phyloP scores from a whole-genome alignment of 2,888 invertebrate genomes.

The Amiota communis region DNA sequence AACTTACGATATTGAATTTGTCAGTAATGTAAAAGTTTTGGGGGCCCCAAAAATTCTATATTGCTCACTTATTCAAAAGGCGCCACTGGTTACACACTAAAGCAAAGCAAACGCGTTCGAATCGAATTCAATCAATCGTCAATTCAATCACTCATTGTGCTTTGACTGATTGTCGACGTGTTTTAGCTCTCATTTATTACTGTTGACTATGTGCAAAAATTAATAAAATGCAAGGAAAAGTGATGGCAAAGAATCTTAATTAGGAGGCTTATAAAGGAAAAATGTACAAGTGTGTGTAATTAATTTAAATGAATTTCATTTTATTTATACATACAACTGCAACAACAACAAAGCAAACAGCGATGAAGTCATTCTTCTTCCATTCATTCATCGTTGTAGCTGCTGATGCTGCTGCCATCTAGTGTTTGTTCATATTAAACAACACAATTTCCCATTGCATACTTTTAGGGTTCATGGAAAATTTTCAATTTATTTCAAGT shows the following conservation, averaged over 20 bases:
- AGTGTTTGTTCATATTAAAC: conserved; percentile 2
- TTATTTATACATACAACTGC: no score
- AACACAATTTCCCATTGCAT: conserved; percentile 28
- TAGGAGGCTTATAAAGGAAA: not conserved
- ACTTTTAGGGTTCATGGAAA: conserved; percentile 37
- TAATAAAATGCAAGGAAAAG: conserved; percentile 36
- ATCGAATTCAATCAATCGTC: conserved; percentile 11
- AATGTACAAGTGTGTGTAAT: not conserved
- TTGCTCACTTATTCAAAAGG: no score
- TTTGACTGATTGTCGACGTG: conserved; percentile 7
- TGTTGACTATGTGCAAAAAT: conserved; percentile 2
- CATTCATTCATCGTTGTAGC: not conserved
- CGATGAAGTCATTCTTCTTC: not conserved
- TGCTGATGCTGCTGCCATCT: conserved; percentile 6
- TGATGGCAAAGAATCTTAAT: conserved; percentile 43
- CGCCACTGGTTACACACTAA: not conserved
- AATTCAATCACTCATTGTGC: conserved; percentile 3
- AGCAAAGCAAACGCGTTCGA: not conserved
- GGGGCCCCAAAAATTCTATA: no score
- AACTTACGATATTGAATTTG: no score
- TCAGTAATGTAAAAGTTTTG: no score
- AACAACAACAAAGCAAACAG: not conserved
- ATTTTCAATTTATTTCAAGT: no score
- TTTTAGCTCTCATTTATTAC: not conserved
- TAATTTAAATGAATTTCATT: not conserved